Evolutionary conservation across 2,888 invertebrate genomes (phyloP), one percentile per base, ranked within the genome.

Genomic region (Galerucella nymphaeae): DNA sequence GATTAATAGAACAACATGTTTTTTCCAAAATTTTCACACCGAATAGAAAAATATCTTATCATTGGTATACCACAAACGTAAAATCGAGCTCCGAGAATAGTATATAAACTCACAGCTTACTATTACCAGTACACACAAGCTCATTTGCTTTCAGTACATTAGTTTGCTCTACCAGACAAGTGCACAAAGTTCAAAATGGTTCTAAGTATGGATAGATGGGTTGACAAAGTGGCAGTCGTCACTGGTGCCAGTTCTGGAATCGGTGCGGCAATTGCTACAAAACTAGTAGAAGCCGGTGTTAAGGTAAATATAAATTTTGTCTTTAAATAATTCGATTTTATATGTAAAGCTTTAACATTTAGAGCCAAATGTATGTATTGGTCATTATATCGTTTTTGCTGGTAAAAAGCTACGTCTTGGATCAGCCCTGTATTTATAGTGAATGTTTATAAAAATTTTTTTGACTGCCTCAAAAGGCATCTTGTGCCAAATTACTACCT

Each of bases 221-320:
- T 81, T 6, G 90, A 90, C 75, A 89, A 89, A 79, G 88, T 90
- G 0, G 91, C 91, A 0, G 87, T 92, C 16, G 90, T 92, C 64
- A 91, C 91, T 0, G 92, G 92, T 2, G 91, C 90, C 11, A 91
- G 91, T 82, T 86, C 88, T 0, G 92, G 91, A 4, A 91, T 92
- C 69, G 92, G 90, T 16, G 88, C 87, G 2, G 88, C 87, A 6
- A 86, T 89, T 59, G 84, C 85, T 6, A 80, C 83, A 75, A 85
- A 87, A 69, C 83, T 90, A 45, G 85, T 87, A 1, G 83, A 85
- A 58, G 83, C 86, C 9, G 91, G 90, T 0, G 76, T 91, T 70
- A 86, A 86, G 67, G 91, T 91, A 78, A 80, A 74, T 77, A 8
- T 23, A 5, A 10, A n/a, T 38, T 38, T 38, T 10, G 3, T 16